phyloP scores from a whole-genome alignment of 2,888 invertebrate genomes.

The Rhingia campestris region DNA sequence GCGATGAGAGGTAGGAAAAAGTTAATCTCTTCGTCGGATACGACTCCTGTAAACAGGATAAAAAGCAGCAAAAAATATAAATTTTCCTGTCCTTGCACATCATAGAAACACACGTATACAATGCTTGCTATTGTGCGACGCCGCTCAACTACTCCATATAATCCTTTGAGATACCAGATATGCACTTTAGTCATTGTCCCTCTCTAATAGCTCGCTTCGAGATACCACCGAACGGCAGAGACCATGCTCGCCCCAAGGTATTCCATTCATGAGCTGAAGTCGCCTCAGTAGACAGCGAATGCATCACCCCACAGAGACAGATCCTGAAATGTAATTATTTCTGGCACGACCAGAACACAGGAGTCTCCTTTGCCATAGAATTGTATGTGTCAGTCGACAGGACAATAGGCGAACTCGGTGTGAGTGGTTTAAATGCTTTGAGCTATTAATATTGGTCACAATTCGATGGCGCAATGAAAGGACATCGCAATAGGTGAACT shows the following conservation, averaged over 20 bases:
- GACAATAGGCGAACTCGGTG: conserved; percentile 52
- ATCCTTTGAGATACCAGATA: conserved; percentile 6
- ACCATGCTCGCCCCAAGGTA: conserved; percentile 30
- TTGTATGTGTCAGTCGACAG: conserved; percentile 24
- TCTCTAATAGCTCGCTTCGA: conserved; percentile 23
- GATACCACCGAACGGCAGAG: conserved; percentile 34
- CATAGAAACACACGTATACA: background rate
- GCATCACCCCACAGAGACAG: conserved; percentile 7
- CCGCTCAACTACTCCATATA: background rate
- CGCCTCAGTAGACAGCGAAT: conserved; percentile 2
- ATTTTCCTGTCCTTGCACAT: background rate
- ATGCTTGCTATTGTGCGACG: too few species aligned
- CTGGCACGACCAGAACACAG: conserved; percentile 30
- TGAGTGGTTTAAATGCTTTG: conserved; percentile 62
- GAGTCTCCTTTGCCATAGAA: conserved; percentile 12
- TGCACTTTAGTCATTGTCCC: conserved; percentile 43
- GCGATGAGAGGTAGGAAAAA: background rate
- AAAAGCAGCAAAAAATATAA: conserved; percentile 5
- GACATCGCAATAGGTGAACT: conserved; percentile 30
- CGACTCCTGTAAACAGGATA: conserved; percentile 61
- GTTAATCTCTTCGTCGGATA: conserved; percentile 34
- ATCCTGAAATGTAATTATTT: conserved; percentile 60
- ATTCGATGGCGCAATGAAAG: conserved; percentile 26
- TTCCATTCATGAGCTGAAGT: background rate
- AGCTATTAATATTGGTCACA: conserved; percentile 59